Base-by-base conservation (phyloP, 2,888 invertebrate species). In the Pedicia rivosa region DNA sequence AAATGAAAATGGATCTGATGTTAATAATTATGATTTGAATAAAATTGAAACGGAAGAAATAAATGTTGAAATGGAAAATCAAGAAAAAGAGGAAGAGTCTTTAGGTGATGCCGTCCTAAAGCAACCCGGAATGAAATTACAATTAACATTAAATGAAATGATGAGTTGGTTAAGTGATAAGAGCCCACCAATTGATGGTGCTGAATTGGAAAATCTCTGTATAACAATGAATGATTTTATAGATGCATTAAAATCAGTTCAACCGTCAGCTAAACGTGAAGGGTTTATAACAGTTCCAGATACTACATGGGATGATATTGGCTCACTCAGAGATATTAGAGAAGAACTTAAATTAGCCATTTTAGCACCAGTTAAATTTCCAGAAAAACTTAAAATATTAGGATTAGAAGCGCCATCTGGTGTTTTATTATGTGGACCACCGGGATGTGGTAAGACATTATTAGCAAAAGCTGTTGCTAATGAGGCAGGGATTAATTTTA, bases 391-490 rank as follows among this genome's bases (percentile, higher is more conserved):
- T 50, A 72, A 72, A 39, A 68, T 72, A 32, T 67, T 94, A 35
- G 91, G 91, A 1, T 60, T 95, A 37, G 70, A 70, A 27, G 69
- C 78, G 6, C 81, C 94, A 0, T 82, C 88, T 37, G 97, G 97
- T 25, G 80, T 98, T 4, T 61, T 98, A 40, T 66, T 98, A 3
- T 95, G 91, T 57, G 97, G 98, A 0, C 98, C 98, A 5, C 97
- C 97, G 5, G 97, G 97, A 37, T 87, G 87, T 55, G 87, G 87
- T 34, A 98, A 98, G 66, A 98, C 98, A 0, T 66, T 98, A 19
- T 62, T 98, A 36, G 98, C 97, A 2, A 98, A 98, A 67, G 98
- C 97, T 16, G 79, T 98, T 26, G 97, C 98, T 1, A 97, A 97
- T 63, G 97, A 98, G 63, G 91, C 95, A 26, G 94, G 94, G 22